A percentile compares a stretch with the other conserved stretches of the same genome.
Evolutionary conservation across 2,888 invertebrate genomes (phyloP).

Genomic region (Phalangium opilio): DNA sequence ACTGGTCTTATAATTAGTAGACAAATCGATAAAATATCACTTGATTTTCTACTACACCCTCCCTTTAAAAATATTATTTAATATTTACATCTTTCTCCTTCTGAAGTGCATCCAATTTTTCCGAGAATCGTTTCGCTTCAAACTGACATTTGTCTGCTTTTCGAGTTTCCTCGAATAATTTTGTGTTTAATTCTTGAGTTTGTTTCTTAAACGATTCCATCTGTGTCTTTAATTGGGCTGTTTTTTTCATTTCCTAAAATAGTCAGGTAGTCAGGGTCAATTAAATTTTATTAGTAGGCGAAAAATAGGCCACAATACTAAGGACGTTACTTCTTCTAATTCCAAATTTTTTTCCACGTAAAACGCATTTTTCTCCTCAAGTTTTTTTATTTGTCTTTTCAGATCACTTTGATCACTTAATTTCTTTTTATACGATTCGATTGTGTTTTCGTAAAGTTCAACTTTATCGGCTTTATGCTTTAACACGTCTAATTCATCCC

Average conservation of each 20-base stretch:
- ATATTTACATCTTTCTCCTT: constrained; percentile 60
- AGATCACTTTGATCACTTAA: constrained; percentile 51
- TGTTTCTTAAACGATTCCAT: constrained; percentile 85
- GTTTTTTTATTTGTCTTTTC: constrained; percentile 62
- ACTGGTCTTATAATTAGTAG: no score
- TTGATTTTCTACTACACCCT: no score
- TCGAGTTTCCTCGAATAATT: constrained; percentile 72
- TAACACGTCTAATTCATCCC: constrained; percentile 81
- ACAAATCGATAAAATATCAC: no score
- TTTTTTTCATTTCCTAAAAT: constrained; percentile 54
- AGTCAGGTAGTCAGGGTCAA: background rate
- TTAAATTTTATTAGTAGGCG: background rate
- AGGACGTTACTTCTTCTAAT: constrained; percentile 56
- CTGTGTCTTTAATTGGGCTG: constrained; percentile 44
- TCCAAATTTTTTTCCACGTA: constrained; percentile 75
- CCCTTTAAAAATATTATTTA: no score
- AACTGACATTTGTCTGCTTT: constrained; percentile 76
- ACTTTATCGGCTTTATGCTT: constrained; percentile 77
- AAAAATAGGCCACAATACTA: no score
- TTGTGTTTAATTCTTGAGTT: constrained; percentile 68
- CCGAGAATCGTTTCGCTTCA: constrained; percentile 64
- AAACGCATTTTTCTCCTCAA: constrained; percentile 81
- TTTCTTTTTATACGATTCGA: constrained; percentile 81
- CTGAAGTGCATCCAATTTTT: constrained; percentile 55
- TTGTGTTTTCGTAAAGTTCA: constrained; percentile 63